Percentiles rank a stretch among this genome's conserved stretches.
These are phyloP conservation scores for Epicauta chinensis DNA, from an alignment of 1,140 invertebrate species.

Conservation along the genomic window DNA sequence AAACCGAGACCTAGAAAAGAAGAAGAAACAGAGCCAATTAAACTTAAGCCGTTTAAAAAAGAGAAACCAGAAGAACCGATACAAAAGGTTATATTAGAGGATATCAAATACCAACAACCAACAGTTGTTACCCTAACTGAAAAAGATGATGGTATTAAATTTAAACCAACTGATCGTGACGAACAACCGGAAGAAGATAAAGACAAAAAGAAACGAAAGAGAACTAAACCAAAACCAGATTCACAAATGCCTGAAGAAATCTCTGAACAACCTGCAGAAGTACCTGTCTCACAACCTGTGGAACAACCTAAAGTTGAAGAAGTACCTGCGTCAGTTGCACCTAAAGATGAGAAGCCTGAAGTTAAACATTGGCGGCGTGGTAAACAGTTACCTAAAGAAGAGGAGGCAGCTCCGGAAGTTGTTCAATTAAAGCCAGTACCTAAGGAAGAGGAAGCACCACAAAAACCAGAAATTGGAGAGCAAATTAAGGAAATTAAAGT, in stretches of 20 bases:
- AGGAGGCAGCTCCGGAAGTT: constrained; percentile 17
- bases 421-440: constrained; percentile 19
- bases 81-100: constrained; percentile 23
- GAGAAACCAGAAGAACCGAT: constrained; percentile 31
- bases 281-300: constrained; percentile 17
- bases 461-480: constrained; percentile 27
- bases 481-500: constrained; percentile 20
- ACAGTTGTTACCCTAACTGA: constrained; percentile 9
- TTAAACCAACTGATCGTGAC: constrained; percentile 26
- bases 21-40: constrained; percentile 39
- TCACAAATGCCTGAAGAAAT: constrained; percentile 26
- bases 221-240: constrained; percentile 27
- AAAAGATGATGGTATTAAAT: constrained; percentile 31
- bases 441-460: constrained; percentile 28
- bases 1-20: constrained; percentile 41
- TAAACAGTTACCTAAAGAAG: constrained; percentile 31
- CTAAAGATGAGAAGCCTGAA: constrained; percentile 34
- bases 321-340: constrained; percentile 36
- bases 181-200: constrained; percentile 33
- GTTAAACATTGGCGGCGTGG: constrained; percentile 22
- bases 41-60: constrained; percentile 39
- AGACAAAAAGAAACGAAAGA: constrained; percentile 18
- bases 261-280: constrained; percentile 8
- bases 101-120: constrained; percentile 20
- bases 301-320: constrained; percentile 37